Conservation (phyloP, 2,888 invertebrate species). For the Eupeodes luniger region DNA sequence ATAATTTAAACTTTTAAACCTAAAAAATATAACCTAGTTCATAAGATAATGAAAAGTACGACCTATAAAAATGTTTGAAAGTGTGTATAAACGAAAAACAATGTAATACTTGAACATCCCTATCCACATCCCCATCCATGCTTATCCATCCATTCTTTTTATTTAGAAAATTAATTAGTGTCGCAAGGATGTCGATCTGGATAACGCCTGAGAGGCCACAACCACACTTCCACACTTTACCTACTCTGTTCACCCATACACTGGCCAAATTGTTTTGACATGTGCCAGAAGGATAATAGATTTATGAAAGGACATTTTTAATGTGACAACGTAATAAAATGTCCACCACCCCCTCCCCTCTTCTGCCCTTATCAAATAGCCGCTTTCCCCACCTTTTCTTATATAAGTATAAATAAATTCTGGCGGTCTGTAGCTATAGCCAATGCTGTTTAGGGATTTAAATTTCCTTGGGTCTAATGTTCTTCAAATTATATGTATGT, state of each 20-base stretch:
- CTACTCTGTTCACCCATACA: neutral
- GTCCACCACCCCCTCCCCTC: neutral
- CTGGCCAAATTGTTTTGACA: conserved; percentile 46
- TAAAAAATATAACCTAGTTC: no score
- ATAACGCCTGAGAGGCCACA: conserved; percentile 36
- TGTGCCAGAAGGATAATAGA: conserved; percentile 62
- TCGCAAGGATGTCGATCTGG: conserved; percentile 54
- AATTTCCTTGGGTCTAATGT: conserved; percentile 55
- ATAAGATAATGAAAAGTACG: neutral
- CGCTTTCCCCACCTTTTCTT: neutral
- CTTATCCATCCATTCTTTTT: conserved; percentile 41
- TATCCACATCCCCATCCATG: neutral
- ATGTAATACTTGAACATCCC: conserved; percentile 15
- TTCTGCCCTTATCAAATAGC: conserved; percentile 38
- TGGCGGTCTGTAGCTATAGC: neutral
- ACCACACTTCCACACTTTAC: conserved; percentile 8
- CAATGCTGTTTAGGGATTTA: conserved; percentile 52
- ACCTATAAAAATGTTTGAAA: neutral
- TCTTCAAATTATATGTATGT: neutral
- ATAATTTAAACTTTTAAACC: no score
- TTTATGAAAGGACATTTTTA: conserved; percentile 68
- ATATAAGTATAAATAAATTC: neutral
- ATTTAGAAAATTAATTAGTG: conserved; percentile 69
- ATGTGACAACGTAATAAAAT: conserved; percentile 63
- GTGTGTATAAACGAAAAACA: neutral